These are phyloP conservation scores for Struthio camelus DNA, from an alignment of 2,113 vertebrate species.

Conservation along the genomic window DNA sequence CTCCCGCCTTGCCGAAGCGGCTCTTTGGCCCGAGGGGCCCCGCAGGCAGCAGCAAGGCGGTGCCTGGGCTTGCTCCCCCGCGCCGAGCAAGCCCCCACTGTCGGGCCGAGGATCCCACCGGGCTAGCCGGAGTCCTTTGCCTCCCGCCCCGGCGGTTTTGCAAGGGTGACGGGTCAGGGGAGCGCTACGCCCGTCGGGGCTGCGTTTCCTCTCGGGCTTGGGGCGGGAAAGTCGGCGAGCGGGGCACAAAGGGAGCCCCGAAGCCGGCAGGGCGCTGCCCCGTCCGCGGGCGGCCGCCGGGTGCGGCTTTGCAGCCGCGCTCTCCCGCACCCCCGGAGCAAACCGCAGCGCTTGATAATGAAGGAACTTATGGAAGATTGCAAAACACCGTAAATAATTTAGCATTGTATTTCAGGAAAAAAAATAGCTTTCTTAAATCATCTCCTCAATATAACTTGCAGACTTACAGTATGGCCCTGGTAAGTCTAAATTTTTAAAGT, in stretches of 20 bases:
- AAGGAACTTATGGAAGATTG: conserved; percentile 77
- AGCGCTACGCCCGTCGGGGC: neutral
- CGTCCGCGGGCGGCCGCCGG: neutral
- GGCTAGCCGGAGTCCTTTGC: too few species aligned
- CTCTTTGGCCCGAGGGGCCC: too few species aligned
- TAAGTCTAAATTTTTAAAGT: conserved; percentile 83
- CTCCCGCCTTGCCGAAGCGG: too few species aligned
- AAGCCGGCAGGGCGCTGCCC: neutral
- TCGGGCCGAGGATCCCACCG: too few species aligned
- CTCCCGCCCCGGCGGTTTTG: too few species aligned
- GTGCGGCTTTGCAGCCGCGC: conserved; percentile 2
- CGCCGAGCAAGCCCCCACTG: neutral
- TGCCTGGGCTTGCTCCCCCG: neutral
- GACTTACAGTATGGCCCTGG: conserved; percentile 79
- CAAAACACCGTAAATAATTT: conserved; percentile 83
- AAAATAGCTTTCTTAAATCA: conserved; percentile 83
- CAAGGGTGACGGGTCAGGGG: too few species aligned
- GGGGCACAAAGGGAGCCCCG: neutral
- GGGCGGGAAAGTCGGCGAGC: neutral
- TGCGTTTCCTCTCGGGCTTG: neutral
- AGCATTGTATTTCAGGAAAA: conserved; percentile 79
- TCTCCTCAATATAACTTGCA: conserved; percentile 77
- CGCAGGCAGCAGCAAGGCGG: too few species aligned
- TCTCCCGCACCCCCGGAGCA: conserved; percentile 60
- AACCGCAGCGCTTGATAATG: conserved; percentile 71